Percentiles rank a stretch among this genome's conserved stretches.
These are phyloP conservation scores for Vollenhovia emeryi DNA, from an alignment of 1,140 invertebrate genomes.

Conservation along the genomic window DNA sequence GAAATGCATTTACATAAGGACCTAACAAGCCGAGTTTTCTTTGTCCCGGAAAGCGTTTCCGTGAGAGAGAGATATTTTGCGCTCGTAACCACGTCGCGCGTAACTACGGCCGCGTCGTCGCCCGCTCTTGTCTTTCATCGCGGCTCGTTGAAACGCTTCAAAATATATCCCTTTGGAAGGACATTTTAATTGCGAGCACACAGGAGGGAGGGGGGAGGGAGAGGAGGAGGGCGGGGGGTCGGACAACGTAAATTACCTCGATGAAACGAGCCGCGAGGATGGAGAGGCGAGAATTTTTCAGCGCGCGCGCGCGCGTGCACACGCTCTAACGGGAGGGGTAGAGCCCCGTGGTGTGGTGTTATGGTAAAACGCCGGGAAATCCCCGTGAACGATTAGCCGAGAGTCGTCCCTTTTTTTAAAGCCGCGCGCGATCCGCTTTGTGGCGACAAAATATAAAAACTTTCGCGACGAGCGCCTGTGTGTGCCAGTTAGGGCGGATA, in stretches of 20 bases:
- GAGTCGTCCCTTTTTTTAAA: constrained; percentile 55
- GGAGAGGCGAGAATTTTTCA: constrained; percentile 36
- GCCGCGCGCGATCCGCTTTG: constrained; percentile 4
- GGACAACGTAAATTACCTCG: constrained; percentile 41
- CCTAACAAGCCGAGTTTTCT: background rate
- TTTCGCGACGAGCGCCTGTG: constrained; percentile 31
- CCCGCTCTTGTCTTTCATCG: constrained; percentile 11
- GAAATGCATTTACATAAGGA: constrained; percentile 18
- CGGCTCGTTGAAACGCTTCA: constrained; percentile 42
- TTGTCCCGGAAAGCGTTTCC: constrained; percentile 8
- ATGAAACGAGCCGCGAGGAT: constrained; percentile 22
- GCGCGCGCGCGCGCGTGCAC: background rate
- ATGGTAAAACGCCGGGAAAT: constrained; percentile 37
- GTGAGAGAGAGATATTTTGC: background rate
- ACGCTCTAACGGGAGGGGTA: background rate
- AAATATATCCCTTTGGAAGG: constrained; percentile 48
- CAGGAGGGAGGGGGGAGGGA: background rate
- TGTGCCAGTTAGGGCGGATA: constrained; percentile 52
- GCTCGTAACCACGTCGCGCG: background rate
- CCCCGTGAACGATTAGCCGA: constrained; percentile 37
- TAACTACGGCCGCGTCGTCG: background rate
- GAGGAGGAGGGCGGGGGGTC: background rate
- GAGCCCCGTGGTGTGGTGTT: constrained; percentile 28
- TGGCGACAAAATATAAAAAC: constrained; percentile 47
- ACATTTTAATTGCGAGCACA: constrained; percentile 39